Evolutionary conservation across 2,888 invertebrate species (phyloP).

Genomic region (Bellardia pandia): DNA sequence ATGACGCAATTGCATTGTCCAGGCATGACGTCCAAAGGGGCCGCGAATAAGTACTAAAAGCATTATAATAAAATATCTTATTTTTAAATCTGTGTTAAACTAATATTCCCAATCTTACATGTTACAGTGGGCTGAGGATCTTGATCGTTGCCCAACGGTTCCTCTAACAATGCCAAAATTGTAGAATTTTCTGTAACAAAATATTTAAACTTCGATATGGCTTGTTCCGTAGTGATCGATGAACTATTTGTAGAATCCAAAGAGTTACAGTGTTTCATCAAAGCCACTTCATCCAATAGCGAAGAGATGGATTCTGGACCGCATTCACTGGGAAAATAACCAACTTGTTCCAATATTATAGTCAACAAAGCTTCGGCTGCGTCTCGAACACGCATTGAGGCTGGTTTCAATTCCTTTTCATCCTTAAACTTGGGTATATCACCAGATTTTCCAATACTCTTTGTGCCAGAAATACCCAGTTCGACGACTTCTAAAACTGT

Average conservation of each 20-base stretch:
- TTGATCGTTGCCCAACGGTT: slow-evolving; percentile 95
- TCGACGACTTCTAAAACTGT: slow-evolving; percentile 98
- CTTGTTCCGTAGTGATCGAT: slow-evolving; percentile 84
- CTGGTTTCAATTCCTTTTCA: slow-evolving; percentile 97
- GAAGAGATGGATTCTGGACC: slow-evolving; percentile 94
- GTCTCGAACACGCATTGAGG: slow-evolving; percentile 98
- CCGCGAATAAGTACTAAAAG: slow-evolving; percentile 92
- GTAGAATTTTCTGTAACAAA: slow-evolving; percentile 96
- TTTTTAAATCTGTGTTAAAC: neutral
- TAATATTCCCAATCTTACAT: slow-evolving; percentile 82
- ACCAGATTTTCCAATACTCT: slow-evolving; percentile 93
- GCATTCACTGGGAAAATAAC: slow-evolving; percentile 93
- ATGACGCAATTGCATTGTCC: slow-evolving; percentile 95
- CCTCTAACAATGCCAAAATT: slow-evolving; percentile 94
- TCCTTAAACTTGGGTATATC: slow-evolving; percentile 96
- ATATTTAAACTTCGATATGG: slow-evolving; percentile 91
- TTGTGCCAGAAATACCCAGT: slow-evolving; percentile 97
- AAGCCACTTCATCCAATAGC: slow-evolving; percentile 93
- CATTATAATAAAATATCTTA: neutral
- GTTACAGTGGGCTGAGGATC: slow-evolving; percentile 96
- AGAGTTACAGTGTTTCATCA: slow-evolving; percentile 90
- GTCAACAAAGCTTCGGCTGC: slow-evolving; percentile 97
- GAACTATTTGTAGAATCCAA: slow-evolving; percentile 80
- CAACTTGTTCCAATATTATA: slow-evolving; percentile 95
- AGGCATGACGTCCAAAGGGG: slow-evolving; percentile 97